Evolutionary conservation across 2,888 invertebrate genomes (phyloP), one percentile per base, ranked within the genome.

Genomic region (Anarsia innoxiella): DNA sequence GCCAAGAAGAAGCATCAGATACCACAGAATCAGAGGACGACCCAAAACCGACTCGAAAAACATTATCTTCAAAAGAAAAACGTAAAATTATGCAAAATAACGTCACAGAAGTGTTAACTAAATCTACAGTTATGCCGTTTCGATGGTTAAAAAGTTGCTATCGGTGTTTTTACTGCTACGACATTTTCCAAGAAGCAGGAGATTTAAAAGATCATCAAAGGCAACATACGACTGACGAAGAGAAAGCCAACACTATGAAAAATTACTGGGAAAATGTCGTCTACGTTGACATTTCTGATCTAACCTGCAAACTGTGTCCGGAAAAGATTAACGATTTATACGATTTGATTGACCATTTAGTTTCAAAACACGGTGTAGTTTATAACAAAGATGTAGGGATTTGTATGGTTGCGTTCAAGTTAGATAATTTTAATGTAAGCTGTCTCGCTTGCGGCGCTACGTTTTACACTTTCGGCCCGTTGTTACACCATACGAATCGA

Each of bases 121-220:
- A 78, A 10, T 76, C 79, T 0, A 73, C 70, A 1, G 59, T 73
- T 0, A 82, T 84, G 82, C 82, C 83, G 0, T 84, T 84, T 38
- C 51, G 83, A 1, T 84, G 83, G 83, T 53, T 84, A 0, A 83
- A 78, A 41, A 84, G 78, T 38, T 80, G 77, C 0, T 84, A 83
- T 39, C 56, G 83, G 29, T 84, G 83, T 39, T 84, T 84, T 36
- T 84, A 84, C 45, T 84, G 83, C 48, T 84, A 84, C 49, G 78
- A 83, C 8, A 83, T 84, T 12, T 83, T 79, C 33, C 75, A 80
- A 59, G 82, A 84, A 27, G 64, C 69, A 0, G 58, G 69, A 0
- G 77, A 78, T 0, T 44, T 84, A 10, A 78, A 80, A 37, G 58
- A 40, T 2, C 83, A 84, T 33, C 83, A 84, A 31, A 39, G 48